phyloP scores from a whole-genome alignment of 1,140 invertebrate species.

The Cataglyphis hispanica region DNA sequence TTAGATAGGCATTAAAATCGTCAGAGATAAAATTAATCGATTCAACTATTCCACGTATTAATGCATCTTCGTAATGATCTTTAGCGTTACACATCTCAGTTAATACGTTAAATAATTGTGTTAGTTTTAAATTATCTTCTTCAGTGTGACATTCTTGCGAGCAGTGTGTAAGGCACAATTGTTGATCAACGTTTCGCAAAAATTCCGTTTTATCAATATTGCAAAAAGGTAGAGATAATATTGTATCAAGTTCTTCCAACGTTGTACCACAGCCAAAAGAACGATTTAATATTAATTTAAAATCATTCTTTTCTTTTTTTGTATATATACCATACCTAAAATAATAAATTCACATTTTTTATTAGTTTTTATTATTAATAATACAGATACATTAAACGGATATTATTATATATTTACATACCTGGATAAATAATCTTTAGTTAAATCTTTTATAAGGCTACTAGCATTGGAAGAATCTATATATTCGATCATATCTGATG shows the following conservation, averaged over 20 bases:
- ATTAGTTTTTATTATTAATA: neutral
- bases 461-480: conserved; percentile 86
- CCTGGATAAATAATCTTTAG: conserved; percentile 83
- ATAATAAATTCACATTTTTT: conserved; percentile 32
- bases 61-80: conserved; percentile 75
- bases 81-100: conserved; percentile 75
- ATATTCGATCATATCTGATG: conserved; percentile 87
- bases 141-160: conserved; percentile 62
- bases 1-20: conserved; percentile 81
- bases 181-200: conserved; percentile 86
- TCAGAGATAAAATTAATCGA: conserved; percentile 76
- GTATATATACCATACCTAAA: conserved; percentile 80
- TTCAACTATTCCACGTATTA: conserved; percentile 78
- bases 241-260: conserved; percentile 86
- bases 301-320: conserved; percentile 84
- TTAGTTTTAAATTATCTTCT: conserved; percentile 70
- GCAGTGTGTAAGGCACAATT: conserved; percentile 83
- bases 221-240: conserved; percentile 86
- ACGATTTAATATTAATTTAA: conserved; percentile 87
- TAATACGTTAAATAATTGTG: conserved; percentile 79
- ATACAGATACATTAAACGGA: neutral
- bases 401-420: conserved; percentile 47
- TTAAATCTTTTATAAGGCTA: conserved; percentile 86
- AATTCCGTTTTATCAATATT: conserved; percentile 87
- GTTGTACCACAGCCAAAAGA: conserved; percentile 79